Evolutionary conservation across 1,140 invertebrate genomes (phyloP).

Genomic region (Ptiloglossa arizonensis): DNA sequence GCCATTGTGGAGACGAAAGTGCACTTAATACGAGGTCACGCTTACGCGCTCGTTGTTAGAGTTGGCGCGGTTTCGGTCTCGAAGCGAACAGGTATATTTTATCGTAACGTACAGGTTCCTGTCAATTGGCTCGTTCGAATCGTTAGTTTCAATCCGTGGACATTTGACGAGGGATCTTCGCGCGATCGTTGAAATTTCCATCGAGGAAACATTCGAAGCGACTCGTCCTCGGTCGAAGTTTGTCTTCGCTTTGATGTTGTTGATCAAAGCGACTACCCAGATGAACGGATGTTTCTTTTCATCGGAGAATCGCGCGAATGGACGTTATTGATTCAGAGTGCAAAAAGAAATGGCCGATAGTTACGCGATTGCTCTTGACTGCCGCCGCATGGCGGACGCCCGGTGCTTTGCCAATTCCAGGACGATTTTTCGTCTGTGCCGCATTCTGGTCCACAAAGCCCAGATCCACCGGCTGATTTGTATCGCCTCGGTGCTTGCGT

Average conservation of each 20-base stretch:
- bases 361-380: constrained; percentile 26
- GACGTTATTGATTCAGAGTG: constrained; percentile 26
- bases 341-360: constrained; percentile 2
- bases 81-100: too few relatives aligned
- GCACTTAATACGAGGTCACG: background rate
- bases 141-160: too few relatives aligned
- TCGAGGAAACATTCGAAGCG: too few relatives aligned
- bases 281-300: too few relatives aligned
- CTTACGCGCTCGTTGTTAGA: background rate
- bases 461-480: background rate
- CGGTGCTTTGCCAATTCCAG: constrained; percentile 36
- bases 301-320: background rate
- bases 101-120: too few relatives aligned
- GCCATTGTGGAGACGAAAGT: constrained; percentile 15
- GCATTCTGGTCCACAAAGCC: background rate
- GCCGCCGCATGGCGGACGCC: background rate
- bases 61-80: background rate
- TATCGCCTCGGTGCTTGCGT: background rate
- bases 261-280: too few relatives aligned
- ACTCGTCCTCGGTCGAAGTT: too few relatives aligned
- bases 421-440: constrained; percentile 25
- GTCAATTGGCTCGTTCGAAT: too few relatives aligned
- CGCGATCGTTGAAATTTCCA: background rate
- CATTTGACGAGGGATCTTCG: background rate
- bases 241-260: too few relatives aligned